A percentile compares a stretch with the other conserved stretches of the same genome.
Evolutionary conservation across 1,140 invertebrate genomes (phyloP).

Genomic region (Calycopis cecrops): DNA sequence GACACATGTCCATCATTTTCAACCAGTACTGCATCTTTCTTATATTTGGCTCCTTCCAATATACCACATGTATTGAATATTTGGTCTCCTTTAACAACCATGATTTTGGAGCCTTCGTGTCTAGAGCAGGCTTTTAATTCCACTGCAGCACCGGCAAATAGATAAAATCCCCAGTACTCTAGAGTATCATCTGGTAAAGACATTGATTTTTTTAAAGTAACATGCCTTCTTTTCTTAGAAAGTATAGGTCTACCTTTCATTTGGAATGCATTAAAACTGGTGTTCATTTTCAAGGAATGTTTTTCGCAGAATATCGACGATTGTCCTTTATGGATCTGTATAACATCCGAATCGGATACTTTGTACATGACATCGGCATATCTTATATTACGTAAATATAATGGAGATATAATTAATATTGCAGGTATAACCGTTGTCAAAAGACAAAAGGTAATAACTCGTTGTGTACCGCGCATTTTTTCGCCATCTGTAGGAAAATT

Average conservation of each 20-base stretch:
- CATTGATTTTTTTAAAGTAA: slow-evolving; percentile 87
- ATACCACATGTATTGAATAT: slow-evolving; percentile 85
- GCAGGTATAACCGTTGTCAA: slow-evolving; percentile 83
- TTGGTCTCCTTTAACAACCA: slow-evolving; percentile 86
- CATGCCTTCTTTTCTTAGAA: slow-evolving; percentile 82
- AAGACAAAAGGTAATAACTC: slow-evolving; percentile 84
- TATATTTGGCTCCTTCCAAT: slow-evolving; percentile 81
- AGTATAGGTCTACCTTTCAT: slow-evolving; percentile 81
- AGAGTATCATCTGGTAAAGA: slow-evolving; percentile 88
- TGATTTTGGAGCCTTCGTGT: slow-evolving; percentile 84
- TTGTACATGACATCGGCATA: slow-evolving; percentile 84
- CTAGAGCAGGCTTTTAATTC: slow-evolving; percentile 86
- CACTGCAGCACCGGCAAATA: slow-evolving; percentile 85
- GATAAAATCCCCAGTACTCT: slow-evolving; percentile 93
- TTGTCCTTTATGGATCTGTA: slow-evolving; percentile 85
- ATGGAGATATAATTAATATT: slow-evolving; percentile 81
- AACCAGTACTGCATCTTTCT: slow-evolving; percentile 73
- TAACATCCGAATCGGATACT: slow-evolving; percentile 87
- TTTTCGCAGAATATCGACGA: slow-evolving; percentile 86
- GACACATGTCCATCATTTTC: slow-evolving; percentile 80
- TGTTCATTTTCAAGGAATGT: slow-evolving; percentile 86
- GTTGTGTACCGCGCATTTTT: slow-evolving; percentile 84
- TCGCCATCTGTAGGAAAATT: slow-evolving; percentile 75
- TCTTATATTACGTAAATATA: slow-evolving; percentile 83
- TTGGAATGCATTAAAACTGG: slow-evolving; percentile 88